Base-by-base conservation (phyloP, 2,888 invertebrate species). In the Actias luna region DNA sequence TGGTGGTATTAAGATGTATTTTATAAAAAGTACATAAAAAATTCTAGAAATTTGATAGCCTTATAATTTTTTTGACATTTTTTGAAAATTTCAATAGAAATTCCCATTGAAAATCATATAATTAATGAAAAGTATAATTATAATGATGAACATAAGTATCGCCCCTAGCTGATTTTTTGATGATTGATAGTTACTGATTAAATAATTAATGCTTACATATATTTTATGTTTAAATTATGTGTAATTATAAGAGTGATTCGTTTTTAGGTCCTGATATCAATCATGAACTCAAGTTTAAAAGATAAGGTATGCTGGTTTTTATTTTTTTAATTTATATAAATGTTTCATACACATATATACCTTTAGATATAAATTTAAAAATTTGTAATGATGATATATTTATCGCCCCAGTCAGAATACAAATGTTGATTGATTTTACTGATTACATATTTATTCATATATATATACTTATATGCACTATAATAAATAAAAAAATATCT, bases 371-470 rank as follows among this genome's bases (percentile, higher is more conserved):
- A 16, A 16, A 39, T 16, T 14, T 39, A 39, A 39, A 39, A 39
- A 16, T 39, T 36, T 50, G 25, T 25, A 50, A 50, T 50, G 46
- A 50, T 31, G 58, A 22, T 31, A n/a, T 29, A 39, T 62, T 76
- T 83, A 85, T 84, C 83, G 84, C 85, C 86, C 85, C 85, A 84
- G 84, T 83, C 86, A 79, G 85, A 86, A 79, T 57, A 63, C 63
- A 67, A 65, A 64, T 84, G 85, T 82, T 79, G 85, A 84, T 77
- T 67, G 82, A 83, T 83, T 74, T 67, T 68, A 64, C 74, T 79
- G 78, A 79, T 65, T 58, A 59, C 36, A 22, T 57, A 29, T 57
- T 31, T 25, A n/a, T n/a, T n/a, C n/a, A n/a, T n/a, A n/a, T n/a
- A n/a, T 52, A 35, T 27, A 33, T 12, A n/a, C 8, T 59, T 25